Evolutionary conservation across 2,113 vertebrate species (phyloP).

Genomic region (Opisthocomus hoazin): DNA sequence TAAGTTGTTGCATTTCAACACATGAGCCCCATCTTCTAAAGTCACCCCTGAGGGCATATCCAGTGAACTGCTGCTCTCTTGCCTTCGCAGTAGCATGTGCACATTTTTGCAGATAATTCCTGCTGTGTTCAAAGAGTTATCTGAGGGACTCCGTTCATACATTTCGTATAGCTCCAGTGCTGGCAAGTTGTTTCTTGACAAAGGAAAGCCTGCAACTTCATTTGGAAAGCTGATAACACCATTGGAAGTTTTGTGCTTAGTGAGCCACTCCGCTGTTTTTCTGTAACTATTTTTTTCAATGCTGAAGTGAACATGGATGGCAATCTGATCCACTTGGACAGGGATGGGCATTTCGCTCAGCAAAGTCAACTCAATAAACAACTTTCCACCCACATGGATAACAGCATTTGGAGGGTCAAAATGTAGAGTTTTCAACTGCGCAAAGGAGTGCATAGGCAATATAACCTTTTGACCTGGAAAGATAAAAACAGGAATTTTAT

Average conservation of each 20-base stretch:
- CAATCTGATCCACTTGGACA: slow-evolving; percentile 82
- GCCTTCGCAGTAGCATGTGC: slow-evolving; percentile 87
- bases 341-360: slow-evolving; percentile 87
- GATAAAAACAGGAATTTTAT: background rate
- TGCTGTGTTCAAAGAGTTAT: slow-evolving; percentile 81
- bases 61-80: slow-evolving; percentile 75
- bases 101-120: slow-evolving; percentile 92
- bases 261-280: slow-evolving; percentile 78
- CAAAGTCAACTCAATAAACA: slow-evolving; percentile 84
- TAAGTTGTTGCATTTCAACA: slow-evolving; percentile 77
- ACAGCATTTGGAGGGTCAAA: slow-evolving; percentile 84
- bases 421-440: slow-evolving; percentile 82
- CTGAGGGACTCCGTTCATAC: slow-evolving; percentile 87
- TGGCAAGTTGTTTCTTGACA: slow-evolving; percentile 45
- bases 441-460: slow-evolving; percentile 85
- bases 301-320: slow-evolving; percentile 84
- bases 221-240: slow-evolving; percentile 79
- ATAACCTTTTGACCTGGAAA: slow-evolving; percentile 75
- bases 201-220: slow-evolving; percentile 13
- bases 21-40: slow-evolving; percentile 81
- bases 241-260: slow-evolving; percentile 73
- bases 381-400: slow-evolving; percentile 84
- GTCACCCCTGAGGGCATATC: slow-evolving; percentile 71
- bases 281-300: slow-evolving; percentile 82
- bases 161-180: slow-evolving; percentile 83